These are phyloP conservation scores for Podarcis siculus DNA, from an alignment of 2,797 vertebrate genomes.

Conservation along the genomic window DNA sequence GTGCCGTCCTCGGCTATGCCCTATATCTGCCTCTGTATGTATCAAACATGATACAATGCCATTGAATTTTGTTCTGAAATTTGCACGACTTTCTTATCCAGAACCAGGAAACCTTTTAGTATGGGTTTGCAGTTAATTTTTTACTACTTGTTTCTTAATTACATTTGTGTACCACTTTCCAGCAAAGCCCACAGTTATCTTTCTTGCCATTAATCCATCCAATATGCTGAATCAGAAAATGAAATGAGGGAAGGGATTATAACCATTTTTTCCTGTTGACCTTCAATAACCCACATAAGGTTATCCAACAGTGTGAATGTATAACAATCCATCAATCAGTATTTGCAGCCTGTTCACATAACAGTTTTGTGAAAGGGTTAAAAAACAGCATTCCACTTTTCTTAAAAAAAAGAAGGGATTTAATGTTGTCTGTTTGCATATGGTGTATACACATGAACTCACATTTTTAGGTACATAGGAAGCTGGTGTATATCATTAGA, in stretches of 20 bases:
- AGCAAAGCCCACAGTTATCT: not conserved
- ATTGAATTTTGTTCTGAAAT: constrained; percentile 30
- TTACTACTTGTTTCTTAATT: not conserved
- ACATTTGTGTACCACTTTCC: not conserved
- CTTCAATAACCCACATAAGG: constrained; percentile 4
- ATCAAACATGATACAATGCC: not conserved
- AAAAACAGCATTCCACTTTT: not conserved
- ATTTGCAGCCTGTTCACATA: constrained; percentile 31
- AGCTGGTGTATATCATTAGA: no score
- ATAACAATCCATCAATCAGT: not conserved
- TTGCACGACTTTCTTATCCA: not conserved
- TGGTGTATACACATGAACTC: not conserved
- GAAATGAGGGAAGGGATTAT: not conserved
- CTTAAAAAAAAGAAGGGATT: not conserved
- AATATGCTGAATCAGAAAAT: constrained; percentile 24
- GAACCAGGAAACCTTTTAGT: constrained; percentile 2
- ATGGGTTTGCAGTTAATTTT: not conserved
- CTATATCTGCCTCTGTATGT: no score
- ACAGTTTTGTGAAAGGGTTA: not conserved
- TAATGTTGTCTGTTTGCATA: not conserved
- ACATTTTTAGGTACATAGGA: not conserved
- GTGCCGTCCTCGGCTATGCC: no score
- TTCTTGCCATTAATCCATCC: not conserved
- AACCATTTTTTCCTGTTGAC: not conserved
- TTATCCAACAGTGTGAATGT: not conserved